Evolutionary conservation across 2,113 vertebrate genomes (phyloP), one percentile per base, ranked within the genome.

Genomic region (Petromus typicus): DNA sequence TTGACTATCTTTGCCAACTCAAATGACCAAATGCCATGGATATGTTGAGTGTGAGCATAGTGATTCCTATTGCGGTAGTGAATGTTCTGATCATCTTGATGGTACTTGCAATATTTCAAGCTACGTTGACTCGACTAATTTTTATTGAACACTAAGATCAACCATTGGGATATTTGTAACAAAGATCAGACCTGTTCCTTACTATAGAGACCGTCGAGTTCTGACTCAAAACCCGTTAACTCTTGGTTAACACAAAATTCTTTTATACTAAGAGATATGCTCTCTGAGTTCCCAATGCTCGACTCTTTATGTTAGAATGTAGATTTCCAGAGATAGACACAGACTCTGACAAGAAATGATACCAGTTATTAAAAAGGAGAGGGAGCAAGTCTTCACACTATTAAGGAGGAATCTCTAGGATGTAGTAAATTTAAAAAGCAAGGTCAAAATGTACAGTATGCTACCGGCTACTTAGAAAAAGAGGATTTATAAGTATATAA

Each of bases 401-500:
- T 30, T 40, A 56, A 12, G 54, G 12, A 83, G 40, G 63, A 86
- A 61, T 69, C 40, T 69, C 43, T 54, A 63, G 30, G 20, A 22
- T 66, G 51, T 30, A 79, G 25, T 54, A 89, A 86, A 66, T 43
- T 14, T 8, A 83, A 94, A 93, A 93, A 5, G 7, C 14, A 86
- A 96, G 17, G 37, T n/a, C 73, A 40, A 80, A 85, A 75, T 83
- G 51, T 25, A 56, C 10, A 37, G 20, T 78, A 17, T 54, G 22
- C 6, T 57, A 54, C 17, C 51, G 81, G 20, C 64, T 69, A 91
- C 37, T 59, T 76, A 75, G 17, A 78, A 92, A 79, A 95, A 7
- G 43, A 91, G 16, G 59, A 73, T 71, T 95, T 79, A 83, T 51
- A 91, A 66, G 78, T 76, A 75, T 23, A 67, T 69, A 71, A 63